Conservation (phyloP, 1,140 invertebrate species). For the Megathymus violae region DNA sequence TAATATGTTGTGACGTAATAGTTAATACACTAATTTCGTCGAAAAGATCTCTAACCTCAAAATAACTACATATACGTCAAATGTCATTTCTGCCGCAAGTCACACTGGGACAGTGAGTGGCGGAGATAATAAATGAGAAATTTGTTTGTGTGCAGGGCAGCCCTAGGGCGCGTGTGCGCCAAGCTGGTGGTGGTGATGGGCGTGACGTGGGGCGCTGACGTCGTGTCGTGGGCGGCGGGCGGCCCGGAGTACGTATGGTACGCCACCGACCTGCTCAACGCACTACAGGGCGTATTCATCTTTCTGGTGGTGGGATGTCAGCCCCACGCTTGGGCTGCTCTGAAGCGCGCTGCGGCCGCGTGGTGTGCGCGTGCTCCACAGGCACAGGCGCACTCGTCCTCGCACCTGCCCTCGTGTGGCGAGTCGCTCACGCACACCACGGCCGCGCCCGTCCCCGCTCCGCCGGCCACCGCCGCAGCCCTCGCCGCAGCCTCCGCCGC, state of each 20-base stretch:
- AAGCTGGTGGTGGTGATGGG: slow-evolving; percentile 94
- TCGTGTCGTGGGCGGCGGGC: slow-evolving; percentile 89
- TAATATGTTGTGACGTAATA: too few relatives aligned
- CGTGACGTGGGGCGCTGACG: slow-evolving; percentile 92
- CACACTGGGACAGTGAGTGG: too few relatives aligned
- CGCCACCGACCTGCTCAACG: slow-evolving; percentile 91
- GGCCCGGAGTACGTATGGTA: slow-evolving; percentile 92
- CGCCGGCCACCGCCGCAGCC: too few relatives aligned
- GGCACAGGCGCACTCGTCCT: slow-evolving; percentile 87
- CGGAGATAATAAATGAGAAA: background rate
- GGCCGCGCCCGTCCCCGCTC: too few relatives aligned
- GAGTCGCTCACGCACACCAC: slow-evolving; percentile 89
- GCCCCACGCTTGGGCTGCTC: slow-evolving; percentile 86
- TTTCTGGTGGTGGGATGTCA: slow-evolving; percentile 95
- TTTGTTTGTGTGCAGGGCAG: slow-evolving; percentile 85
- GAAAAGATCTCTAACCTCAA: too few relatives aligned
- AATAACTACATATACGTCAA: too few relatives aligned
- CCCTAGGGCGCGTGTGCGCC: slow-evolving; percentile 90
- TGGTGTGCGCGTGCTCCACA: slow-evolving; percentile 82
- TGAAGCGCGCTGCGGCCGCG: slow-evolving; percentile 81
- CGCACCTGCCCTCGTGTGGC: slow-evolving; percentile 90
- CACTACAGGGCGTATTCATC: slow-evolving; percentile 94
- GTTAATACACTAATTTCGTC: too few relatives aligned
- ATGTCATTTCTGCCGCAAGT: too few relatives aligned
- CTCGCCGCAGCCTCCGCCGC: too few relatives aligned